phyloP scores from a whole-genome alignment of 2,888 invertebrate species.

The Thumatha senex region DNA sequence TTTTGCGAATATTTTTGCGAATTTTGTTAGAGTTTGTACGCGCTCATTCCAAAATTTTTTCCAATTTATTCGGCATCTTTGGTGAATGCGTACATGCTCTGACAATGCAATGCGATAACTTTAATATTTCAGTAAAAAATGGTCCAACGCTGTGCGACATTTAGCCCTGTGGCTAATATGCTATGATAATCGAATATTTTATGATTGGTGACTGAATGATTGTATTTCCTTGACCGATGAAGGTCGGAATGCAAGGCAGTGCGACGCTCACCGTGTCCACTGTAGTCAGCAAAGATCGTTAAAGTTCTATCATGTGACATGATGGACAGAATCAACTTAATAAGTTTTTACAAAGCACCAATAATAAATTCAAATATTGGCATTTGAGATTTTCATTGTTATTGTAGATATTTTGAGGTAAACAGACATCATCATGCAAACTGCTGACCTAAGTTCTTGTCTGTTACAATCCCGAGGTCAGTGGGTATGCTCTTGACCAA shows the following conservation, averaged over 20 bases:
- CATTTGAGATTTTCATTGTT: conserved; percentile 17
- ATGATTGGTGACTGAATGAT: conserved; percentile 65
- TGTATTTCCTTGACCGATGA: conserved; percentile 77
- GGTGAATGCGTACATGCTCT: conserved; percentile 15
- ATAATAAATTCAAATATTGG: conserved; percentile 11
- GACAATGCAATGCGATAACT: conserved; percentile 61
- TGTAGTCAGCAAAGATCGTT: conserved; percentile 50
- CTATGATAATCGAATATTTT: conserved; percentile 61
- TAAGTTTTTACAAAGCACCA: conserved; percentile 7
- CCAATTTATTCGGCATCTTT: neutral
- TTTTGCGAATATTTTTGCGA: conserved; percentile 64
- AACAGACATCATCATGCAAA: conserved; percentile 57
- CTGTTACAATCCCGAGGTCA: conserved; percentile 60
- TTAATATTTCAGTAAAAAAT: conserved; percentile 34
- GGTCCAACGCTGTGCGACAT: conserved; percentile 63
- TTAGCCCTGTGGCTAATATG: conserved; percentile 50
- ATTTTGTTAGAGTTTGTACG: conserved; percentile 39
- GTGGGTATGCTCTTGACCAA: conserved; percentile 65
- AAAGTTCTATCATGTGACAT: conserved; percentile 47
- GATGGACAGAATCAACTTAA: conserved; percentile 24
- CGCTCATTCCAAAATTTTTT: conserved; percentile 6
- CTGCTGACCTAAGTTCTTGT: conserved; percentile 49
- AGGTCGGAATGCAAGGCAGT: conserved; percentile 68
- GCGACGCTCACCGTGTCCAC: conserved; percentile 60
- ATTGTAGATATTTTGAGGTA: conserved; percentile 27